Base-by-base conservation (phyloP, 2,797 vertebrate genomes). In the Sebastes elongatus region DNA sequence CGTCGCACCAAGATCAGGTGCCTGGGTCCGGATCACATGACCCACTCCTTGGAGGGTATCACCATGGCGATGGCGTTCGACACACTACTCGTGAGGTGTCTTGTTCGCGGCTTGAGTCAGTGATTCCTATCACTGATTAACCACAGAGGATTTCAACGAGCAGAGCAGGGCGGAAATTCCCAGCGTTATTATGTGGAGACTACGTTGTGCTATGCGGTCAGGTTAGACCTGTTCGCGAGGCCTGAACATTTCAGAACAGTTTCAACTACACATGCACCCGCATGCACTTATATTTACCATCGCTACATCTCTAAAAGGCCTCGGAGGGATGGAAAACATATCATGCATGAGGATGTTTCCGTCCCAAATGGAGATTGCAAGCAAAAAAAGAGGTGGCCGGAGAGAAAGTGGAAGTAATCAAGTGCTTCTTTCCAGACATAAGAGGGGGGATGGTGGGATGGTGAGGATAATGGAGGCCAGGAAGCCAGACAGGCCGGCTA, bases 71-170 rank as follows among this genome's bases (percentile, higher is more conserved):
- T 78, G 1, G 10, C 20, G 14, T 83, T 71, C 2, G 14, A 76
- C 76, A 76, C 55, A 32, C 35, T 23, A 61, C 53, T 86, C 53
- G 25, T 75, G 72, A 86, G 83, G 92, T 90, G 82, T 94, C 90
- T 78, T 82, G 83, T 94, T 94, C 78, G 59, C 49, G 35, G 63
- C 46, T 86, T 89, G 91, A 92, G 78, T 89, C 84, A 77, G 80
- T 88, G 81, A 90, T 90, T 92, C 80, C 56, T 28, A 62, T 81
- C 64, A 80, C 92, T 92, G 88, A 93, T 91, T 91, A 90, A 90
- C 82, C 78, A 75, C 80, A 74, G 22, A 87, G 79, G 85, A 86
- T 73, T 89, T 84, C 32, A 71, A 1, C 16, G 59, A 76, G 67
- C 38, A 20, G 61, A 76, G 67, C 38, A 18, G 49, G 28, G 64